phyloP scores from a whole-genome alignment of 2,113 vertebrate genomes.

The Electrona antarctica region DNA sequence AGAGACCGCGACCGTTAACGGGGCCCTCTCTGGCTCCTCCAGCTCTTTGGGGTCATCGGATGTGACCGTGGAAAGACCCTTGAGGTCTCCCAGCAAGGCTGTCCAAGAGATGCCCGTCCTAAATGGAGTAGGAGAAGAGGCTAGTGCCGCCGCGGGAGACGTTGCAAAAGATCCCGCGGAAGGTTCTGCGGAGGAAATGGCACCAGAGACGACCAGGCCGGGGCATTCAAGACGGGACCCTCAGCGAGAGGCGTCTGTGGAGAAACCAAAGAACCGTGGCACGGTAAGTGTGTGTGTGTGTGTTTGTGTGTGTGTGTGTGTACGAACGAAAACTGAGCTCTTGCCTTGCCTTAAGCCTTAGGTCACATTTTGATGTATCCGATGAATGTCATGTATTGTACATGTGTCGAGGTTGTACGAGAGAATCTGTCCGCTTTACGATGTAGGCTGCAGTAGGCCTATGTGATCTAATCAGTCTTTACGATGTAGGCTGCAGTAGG shows the following conservation, averaged over 20 bases:
- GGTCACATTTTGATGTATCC: background rate
- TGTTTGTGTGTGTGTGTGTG: background rate
- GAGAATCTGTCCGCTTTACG: background rate
- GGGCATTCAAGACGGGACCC: background rate
- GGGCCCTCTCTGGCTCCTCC: slow-evolving; percentile 8
- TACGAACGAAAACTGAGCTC: background rate
- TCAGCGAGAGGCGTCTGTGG: background rate
- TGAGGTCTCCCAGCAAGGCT: slow-evolving; percentile 2
- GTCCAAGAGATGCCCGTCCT: slow-evolving; percentile 1
- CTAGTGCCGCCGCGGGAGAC: background rate
- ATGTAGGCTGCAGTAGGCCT: background rate
- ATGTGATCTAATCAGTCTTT: slow-evolving; percentile 3
- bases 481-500: background rate
- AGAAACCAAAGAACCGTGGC: slow-evolving; percentile 14
- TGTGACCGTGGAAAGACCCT: slow-evolving; percentile 8
- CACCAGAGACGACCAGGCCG: too few relatives aligned
- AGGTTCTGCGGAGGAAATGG: background rate
- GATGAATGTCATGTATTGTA: background rate
- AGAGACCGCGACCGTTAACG: background rate
- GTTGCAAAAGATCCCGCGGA: background rate
- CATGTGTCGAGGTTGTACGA: background rate
- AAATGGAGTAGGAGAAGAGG: background rate
- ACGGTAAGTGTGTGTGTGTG: slow-evolving; percentile 32
- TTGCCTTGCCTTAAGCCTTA: background rate
- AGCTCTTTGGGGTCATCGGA: slow-evolving; percentile 39